A percentile compares a stretch with the other conserved stretches of the same genome.
phyloP scores from a whole-genome alignment of 2,797 vertebrate species.

The Craterocephalus amniculus region DNA sequence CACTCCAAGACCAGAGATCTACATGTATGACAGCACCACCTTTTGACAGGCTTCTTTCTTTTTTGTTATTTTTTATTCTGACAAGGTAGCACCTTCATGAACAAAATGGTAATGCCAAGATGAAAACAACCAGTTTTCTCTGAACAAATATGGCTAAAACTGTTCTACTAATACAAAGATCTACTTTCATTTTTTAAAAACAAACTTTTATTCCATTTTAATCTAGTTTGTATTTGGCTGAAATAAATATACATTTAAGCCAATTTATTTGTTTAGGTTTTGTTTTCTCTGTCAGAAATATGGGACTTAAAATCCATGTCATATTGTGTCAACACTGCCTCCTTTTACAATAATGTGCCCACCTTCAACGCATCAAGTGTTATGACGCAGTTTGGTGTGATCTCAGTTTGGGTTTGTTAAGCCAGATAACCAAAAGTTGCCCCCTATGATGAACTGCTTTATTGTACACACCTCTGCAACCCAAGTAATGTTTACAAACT shows the following conservation, averaged over 20 bases:
- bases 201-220: not conserved
- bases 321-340: not conserved
- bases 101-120: not conserved
- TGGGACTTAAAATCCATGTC: not conserved
- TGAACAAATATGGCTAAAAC: not conserved
- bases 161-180: no score
- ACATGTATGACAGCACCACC: not conserved
- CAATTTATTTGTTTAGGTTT: not conserved
- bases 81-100: not conserved
- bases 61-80: not conserved
- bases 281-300: not conserved
- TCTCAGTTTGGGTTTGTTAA: not conserved
- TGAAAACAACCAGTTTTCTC: not conserved
- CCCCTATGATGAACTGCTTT: not conserved
- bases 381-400: not conserved
- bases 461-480: not conserved
- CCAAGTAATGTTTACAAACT: constrained; percentile 33
- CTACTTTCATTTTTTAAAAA: no score
- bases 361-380: not conserved
- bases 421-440: not conserved
- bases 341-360: not conserved
- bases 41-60: not conserved
- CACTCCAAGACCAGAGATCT: not conserved
- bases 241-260: not conserved
- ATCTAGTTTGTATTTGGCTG: not conserved